These are phyloP conservation scores for Xiphophorus hellerii DNA, from an alignment of 2,113 vertebrate genomes.

Conservation along the genomic window DNA sequence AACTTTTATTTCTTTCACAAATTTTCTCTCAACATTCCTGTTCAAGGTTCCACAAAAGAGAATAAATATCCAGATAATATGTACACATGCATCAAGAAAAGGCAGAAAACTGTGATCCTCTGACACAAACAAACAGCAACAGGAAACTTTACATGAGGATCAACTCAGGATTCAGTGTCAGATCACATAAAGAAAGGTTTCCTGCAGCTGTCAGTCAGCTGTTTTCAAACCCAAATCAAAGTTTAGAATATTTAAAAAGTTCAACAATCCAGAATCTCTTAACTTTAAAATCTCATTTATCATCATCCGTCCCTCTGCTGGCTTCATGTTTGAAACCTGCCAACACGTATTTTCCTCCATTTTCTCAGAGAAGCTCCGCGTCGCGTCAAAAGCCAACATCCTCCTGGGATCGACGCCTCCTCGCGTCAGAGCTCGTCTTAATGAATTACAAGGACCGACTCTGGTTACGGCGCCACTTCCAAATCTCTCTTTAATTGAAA, in stretches of 20 bases:
- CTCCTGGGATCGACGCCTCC: conserved; percentile 25
- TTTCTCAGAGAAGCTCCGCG: not conserved
- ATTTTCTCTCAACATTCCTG: too few species aligned
- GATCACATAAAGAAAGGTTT: too few species aligned
- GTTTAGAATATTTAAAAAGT: not conserved
- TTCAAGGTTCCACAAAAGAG: too few species aligned
- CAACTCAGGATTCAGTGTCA: too few species aligned
- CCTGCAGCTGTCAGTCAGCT: too few species aligned
- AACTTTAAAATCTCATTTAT: not conserved
- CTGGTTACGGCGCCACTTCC: conserved; percentile 19
- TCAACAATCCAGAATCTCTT: not conserved
- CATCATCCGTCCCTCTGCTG: not conserved
- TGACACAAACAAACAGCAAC: too few species aligned
- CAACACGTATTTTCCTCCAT: not conserved
- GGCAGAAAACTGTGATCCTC: too few species aligned
- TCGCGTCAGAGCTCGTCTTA: conserved; percentile 33
- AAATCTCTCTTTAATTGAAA: conserved; percentile 71
- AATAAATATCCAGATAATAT: too few species aligned
- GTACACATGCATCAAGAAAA: too few species aligned
- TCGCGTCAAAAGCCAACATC: conserved; percentile 5
- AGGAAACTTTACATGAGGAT: too few species aligned
- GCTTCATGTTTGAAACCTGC: not conserved
- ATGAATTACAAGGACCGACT: conserved; percentile 51
- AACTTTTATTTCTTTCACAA: too few species aligned
- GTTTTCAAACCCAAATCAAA: too few species aligned